Evolutionary conservation across 2,888 invertebrate species (phyloP), one percentile per base, ranked within the genome.

Genomic region (Leucoma salicis): DNA sequence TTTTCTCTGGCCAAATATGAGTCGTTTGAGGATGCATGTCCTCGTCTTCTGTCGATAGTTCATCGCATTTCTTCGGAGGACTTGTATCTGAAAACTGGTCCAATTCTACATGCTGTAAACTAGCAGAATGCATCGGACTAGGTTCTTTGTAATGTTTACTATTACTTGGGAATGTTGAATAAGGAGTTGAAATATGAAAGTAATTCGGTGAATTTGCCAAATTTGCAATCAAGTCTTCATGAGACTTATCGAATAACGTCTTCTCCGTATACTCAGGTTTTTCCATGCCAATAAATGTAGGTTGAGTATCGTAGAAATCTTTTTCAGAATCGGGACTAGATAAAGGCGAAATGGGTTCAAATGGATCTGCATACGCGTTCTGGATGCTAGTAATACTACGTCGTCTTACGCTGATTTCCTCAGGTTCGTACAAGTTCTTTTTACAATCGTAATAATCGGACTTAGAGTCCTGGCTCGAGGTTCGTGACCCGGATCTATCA

Each of bases 401-500:
- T 11, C 82, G 74, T 44, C 79, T 62, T 29, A 75, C 57, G 35
- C 65, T 63, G 5, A 78, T 66, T 25, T 87, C 85, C 25, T 83
- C 83, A 11, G 76, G 74, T 32, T 90, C 90, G 44, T 87, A 89
- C 31, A 82, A 63, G 54, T 78, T 83, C 64, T 86, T 90, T 77
- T 93, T 93, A 14, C 92, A 91, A 57, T 94, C 94, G 61, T 92
- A 93, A 66, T 93, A 92, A 72, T 94, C 94, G 29, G 93, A 93
- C 64, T 92, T 93, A n/a, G 93, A 94, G 67, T 94, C 94, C 57
- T 93, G 91, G 64, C 94, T 94, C 0, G 94, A 94, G 1, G 93
- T 93, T 35, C 93, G 85, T 0, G 94, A 90, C 3, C 90, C 91
- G 0, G 92, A 92, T 34, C 88, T 85, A 46, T 91, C 91, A 0